Evolutionary conservation across 2,888 invertebrate species (phyloP), one percentile per base, ranked within the genome.

Genomic region (Rotaria magnacalcarata): DNA sequence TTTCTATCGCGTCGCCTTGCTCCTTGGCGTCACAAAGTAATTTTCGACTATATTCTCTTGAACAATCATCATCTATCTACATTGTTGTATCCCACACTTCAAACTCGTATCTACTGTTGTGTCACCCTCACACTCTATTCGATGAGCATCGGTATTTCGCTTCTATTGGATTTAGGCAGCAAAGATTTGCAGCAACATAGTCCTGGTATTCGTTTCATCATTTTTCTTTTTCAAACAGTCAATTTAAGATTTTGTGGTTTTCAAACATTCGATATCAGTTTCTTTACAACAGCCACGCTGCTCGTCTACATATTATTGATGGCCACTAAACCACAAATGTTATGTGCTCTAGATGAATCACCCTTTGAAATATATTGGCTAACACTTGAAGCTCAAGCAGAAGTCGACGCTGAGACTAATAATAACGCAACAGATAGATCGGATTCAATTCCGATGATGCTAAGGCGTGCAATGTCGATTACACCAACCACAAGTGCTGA

Each of bases 331-430:
- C 75, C 75, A 43, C 75, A 75, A 75, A 75, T 75, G 75, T 43
- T 75, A 21, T 75, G 75, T 75, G 75, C 75, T 24, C 41, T 75
- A 5, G 43, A 75, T 43, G 75, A 75, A 75, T 43, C 75, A 75
- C 75, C 75, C 0, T 75, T 75, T 24, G 75, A 75, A 43, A 43
- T 75, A 10, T 19, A 75, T 41, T 75, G 75, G 75, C 6, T 75
- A 24, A 24, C 43, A 2, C 27, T 43, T 21, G 41, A 75, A 43
- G 43, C 75, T 21, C 75, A 75, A 75, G 41, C 60, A 60, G 60
- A 60, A 60, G 60, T 60, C 14, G 60, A 52, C 14, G 52, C 52
- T 14, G 52, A 52, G 16, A 52, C 52, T 16, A 52, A 52, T 16
- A 52, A 60, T 27, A 60, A 27, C 14, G 8, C 27, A 60, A 60